These are phyloP conservation scores for Octodon degus DNA, from an alignment of 2,113 vertebrate species.

Conservation along the genomic window DNA sequence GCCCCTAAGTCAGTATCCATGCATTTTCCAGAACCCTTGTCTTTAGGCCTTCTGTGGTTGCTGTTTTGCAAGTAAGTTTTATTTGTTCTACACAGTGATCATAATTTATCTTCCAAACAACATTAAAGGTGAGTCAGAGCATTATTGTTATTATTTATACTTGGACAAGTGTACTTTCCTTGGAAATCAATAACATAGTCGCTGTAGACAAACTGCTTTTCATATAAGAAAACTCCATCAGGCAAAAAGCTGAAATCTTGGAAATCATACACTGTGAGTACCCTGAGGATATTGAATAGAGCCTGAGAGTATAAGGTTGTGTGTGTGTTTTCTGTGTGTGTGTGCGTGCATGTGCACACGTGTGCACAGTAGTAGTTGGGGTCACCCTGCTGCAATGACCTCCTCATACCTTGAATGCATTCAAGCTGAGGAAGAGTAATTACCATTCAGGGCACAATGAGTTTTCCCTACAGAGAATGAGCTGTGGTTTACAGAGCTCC, in stretches of 20 bases:
- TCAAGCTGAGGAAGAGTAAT: neutral
- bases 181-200: neutral
- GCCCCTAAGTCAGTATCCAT: neutral
- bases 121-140: neutral
- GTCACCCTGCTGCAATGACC: neutral
- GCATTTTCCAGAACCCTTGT: neutral
- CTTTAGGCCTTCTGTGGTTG: neutral
- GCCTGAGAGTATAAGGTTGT: neutral
- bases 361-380: neutral
- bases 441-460: neutral
- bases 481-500: neutral
- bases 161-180: neutral
- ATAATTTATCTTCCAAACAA: neutral
- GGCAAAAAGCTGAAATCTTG: neutral
- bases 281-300: neutral
- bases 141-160: slow-evolving; percentile 24
- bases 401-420: neutral
- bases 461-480: neutral
- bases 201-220: neutral
- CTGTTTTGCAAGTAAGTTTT: slow-evolving; percentile 11
- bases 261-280: neutral
- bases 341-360: neutral
- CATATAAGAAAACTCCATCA: neutral
- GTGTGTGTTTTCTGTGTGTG: too few relatives aligned
- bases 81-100: neutral